Conservation (phyloP, 2,113 vertebrate species). For the Heterotilapia buettikoferi region DNA sequence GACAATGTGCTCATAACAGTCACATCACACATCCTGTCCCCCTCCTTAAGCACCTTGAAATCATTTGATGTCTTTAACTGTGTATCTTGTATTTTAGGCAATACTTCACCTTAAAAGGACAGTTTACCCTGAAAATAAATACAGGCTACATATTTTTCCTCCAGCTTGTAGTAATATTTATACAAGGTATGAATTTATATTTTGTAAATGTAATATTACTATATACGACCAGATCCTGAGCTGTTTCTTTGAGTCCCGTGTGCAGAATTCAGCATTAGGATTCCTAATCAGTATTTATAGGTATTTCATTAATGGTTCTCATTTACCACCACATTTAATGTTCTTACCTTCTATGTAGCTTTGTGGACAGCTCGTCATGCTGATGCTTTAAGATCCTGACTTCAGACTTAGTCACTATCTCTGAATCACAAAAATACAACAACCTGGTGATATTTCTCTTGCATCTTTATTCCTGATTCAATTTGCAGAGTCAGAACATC, state of each 20-base stretch:
- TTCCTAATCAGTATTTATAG: neutral
- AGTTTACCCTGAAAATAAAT: neutral
- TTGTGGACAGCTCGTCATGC: neutral
- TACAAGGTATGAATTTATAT: neutral
- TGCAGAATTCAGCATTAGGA: too few relatives aligned
- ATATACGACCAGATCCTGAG: neutral
- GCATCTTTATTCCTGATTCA: neutral
- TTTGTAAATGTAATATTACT: rapidly evolving
- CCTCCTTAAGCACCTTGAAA: rapidly evolving
- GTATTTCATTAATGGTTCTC: rapidly evolving
- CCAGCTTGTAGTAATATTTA: neutral
- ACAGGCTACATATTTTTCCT: neutral
- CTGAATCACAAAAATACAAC: neutral
- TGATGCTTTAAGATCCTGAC: neutral
- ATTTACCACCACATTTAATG: neutral
- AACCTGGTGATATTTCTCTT: neutral
- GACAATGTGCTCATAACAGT: neutral
- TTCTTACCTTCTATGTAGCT: neutral
- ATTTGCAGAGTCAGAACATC: neutral
- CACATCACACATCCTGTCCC: neutral
- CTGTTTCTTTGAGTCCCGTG: too few relatives aligned
- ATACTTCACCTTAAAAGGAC: rapidly evolving
- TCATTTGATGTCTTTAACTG: neutral
- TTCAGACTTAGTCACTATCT: neutral
- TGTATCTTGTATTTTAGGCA: rapidly evolving